phyloP scores from a whole-genome alignment of 1,140 invertebrate genomes.

The Coptotermes formosanus region DNA sequence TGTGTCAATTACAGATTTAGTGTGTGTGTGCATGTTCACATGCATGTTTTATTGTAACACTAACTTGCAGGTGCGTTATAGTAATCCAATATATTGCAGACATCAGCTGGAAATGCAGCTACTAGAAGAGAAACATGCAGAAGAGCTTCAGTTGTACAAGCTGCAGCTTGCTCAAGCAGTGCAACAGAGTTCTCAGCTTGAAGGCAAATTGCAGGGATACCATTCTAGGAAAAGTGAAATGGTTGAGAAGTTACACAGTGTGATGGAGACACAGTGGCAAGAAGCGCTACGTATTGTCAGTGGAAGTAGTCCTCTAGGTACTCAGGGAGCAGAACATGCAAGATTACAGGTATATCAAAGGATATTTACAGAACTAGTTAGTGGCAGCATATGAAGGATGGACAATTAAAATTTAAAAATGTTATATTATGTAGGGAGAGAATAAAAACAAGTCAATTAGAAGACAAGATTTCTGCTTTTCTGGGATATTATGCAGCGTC shows the following conservation, averaged over 20 bases:
- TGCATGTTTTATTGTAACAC: too few species aligned
- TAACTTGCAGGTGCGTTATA: neutral
- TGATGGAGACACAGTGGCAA: constrained; percentile 78
- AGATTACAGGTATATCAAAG: neutral
- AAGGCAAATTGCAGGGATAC: constrained; percentile 57
- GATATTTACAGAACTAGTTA: neutral
- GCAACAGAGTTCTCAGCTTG: constrained; percentile 62
- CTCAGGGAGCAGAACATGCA: neutral
- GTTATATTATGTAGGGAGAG: too few species aligned
- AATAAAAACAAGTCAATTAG: too few species aligned
- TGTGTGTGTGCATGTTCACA: too few species aligned
- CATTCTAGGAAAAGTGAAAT: constrained; percentile 60
- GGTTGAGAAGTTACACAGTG: constrained; percentile 68
- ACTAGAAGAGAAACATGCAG: constrained; percentile 73
- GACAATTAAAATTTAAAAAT: too few species aligned
- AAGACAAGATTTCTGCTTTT: too few species aligned
- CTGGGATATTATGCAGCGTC: too few species aligned
- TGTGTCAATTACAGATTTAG: too few species aligned
- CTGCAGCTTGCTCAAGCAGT: constrained; percentile 64
- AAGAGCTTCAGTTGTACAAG: constrained; percentile 67
- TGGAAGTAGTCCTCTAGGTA: constrained; percentile 22
- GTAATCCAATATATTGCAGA: constrained; percentile 48
- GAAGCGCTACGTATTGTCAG: constrained; percentile 72
- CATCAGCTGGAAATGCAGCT: constrained; percentile 70
- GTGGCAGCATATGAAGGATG: too few species aligned